phyloP scores from a whole-genome alignment of 2,888 invertebrate species.

The Dimorphilus gyrociliatus region DNA sequence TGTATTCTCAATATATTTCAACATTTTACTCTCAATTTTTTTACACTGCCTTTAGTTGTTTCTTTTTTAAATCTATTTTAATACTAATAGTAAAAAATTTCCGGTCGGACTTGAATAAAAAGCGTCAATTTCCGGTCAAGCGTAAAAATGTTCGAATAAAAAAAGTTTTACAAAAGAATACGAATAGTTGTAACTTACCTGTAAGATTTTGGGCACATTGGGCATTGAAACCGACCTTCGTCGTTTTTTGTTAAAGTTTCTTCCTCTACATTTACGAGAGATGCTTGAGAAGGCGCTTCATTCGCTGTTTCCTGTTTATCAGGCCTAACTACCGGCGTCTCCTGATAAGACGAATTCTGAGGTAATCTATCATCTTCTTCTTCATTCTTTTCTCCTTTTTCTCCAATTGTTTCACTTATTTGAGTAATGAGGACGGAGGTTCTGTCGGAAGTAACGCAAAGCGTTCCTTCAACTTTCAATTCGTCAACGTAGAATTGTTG shows the following conservation, averaged over 20 bases:
- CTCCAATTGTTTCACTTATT: conserved; percentile 12
- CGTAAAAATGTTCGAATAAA: too few species aligned
- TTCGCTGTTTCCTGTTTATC: conserved; percentile 1
- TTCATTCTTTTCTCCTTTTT: conserved; percentile 4
- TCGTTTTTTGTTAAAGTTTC: background rate
- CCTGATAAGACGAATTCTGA: background rate
- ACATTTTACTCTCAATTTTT: too few species aligned
- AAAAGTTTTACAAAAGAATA: too few species aligned
- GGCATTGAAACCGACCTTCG: conserved; percentile 9
- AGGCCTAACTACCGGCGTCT: background rate
- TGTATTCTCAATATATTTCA: too few species aligned
- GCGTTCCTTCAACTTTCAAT: conserved; percentile 11
- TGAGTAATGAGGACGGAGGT: conserved; percentile 11
- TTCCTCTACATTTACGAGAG: background rate
- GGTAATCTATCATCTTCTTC: background rate
- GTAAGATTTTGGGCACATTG: conserved; percentile 11
- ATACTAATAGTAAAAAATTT: too few species aligned
- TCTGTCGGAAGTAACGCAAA: conserved; percentile 11
- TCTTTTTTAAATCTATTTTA: too few species aligned
- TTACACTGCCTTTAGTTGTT: too few species aligned
- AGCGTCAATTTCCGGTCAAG: too few species aligned
- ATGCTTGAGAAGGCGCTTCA: conserved; percentile 1
- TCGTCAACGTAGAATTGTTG: conserved; percentile 12
- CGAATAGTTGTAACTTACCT: too few species aligned
- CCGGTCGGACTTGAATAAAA: too few species aligned